A percentile compares a stretch with the other conserved stretches of the same genome.
Conservation (phyloP, 2,888 invertebrate genomes). For the Craniophora ligustri region DNA sequence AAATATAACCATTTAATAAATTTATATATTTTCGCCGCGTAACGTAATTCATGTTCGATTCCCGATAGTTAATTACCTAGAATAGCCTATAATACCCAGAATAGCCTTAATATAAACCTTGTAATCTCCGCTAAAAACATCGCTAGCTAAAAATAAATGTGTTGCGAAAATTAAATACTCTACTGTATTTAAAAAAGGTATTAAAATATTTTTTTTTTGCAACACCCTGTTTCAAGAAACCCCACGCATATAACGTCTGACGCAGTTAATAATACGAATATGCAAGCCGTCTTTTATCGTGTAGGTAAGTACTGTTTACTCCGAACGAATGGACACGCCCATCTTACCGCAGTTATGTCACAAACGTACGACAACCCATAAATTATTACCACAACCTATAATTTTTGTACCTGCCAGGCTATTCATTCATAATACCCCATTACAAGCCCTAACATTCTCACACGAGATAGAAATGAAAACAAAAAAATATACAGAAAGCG, state of each 20-base stretch:
- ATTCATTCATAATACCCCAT: conserved; percentile 35
- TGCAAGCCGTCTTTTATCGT: conserved; percentile 22
- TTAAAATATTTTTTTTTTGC: conserved; percentile 15
- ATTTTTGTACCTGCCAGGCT: conserved; percentile 16
- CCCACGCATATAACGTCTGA: conserved; percentile 1
- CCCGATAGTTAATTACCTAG: too few species aligned
- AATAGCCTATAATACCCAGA: too few species aligned
- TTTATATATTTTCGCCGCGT: too few species aligned
- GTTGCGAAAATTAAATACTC: neutral
- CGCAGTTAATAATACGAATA: conserved; percentile 9
- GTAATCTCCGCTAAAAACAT: too few species aligned
- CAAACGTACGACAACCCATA: conserved; percentile 12
- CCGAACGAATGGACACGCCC: conserved; percentile 32
- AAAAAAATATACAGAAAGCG: conserved; percentile 39
- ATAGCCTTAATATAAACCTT: too few species aligned
- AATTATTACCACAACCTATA: conserved; percentile 24
- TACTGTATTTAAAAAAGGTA: too few species aligned
- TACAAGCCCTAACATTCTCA: conserved; percentile 16
- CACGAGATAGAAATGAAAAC: conserved; percentile 37
- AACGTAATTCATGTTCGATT: too few species aligned
- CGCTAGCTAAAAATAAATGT: too few species aligned
- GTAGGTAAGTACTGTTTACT: conserved; percentile 24
- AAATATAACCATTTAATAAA: too few species aligned
- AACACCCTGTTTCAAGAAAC: conserved; percentile 3
- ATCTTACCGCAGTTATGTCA: conserved; percentile 24